Conservation (phyloP, 35 echinoderm and acorn worm genomes). For the Eucidaris tribuloides region DNA sequence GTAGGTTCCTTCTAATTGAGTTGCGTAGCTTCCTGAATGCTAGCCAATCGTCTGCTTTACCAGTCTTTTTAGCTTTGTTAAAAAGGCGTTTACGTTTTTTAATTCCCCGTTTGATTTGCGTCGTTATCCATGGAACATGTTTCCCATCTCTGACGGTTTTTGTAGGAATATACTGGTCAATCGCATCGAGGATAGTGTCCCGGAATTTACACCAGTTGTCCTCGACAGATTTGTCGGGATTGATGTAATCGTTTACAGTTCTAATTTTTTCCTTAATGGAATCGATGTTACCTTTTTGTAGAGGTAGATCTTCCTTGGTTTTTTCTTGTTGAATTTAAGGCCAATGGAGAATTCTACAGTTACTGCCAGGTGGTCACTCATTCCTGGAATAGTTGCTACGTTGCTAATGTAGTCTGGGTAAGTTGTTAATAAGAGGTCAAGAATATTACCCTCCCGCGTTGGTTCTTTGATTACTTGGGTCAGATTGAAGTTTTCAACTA, state of each 20-base stretch:
- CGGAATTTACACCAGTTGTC: constrained; percentile 7
- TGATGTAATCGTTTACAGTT: not conserved
- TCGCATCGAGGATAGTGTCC: not conserved
- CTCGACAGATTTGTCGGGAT: not conserved
- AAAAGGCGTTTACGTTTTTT: constrained; percentile 30
- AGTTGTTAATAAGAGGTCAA: constrained; percentile 34
- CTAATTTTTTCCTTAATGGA: constrained; percentile 16
- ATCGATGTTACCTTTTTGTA: constrained; percentile 42
- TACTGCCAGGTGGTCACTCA: constrained; percentile 41
- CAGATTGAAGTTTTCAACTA: constrained; percentile 23
- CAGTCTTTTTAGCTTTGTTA: constrained; percentile 23
- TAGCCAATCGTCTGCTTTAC: not conserved
- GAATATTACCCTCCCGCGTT: constrained; percentile 8
- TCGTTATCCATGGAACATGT: constrained; percentile 23
- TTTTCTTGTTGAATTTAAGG: constrained; percentile 29
- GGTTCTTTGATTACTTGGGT: constrained; percentile 12
- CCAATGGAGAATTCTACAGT: constrained; percentile 5
- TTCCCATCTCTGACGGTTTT: constrained; percentile 6
- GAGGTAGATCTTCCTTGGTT: constrained; percentile 25
- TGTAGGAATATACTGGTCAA: constrained; percentile 9
- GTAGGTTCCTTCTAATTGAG: not conserved
- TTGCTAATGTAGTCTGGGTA: constrained; percentile 39
- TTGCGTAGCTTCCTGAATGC: constrained; percentile 23
- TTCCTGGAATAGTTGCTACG: constrained; percentile 27
- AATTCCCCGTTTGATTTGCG: constrained; percentile 19